These are phyloP conservation scores for Sterna hirundo DNA, from an alignment of 2,113 vertebrate species.

Conservation along the genomic window DNA sequence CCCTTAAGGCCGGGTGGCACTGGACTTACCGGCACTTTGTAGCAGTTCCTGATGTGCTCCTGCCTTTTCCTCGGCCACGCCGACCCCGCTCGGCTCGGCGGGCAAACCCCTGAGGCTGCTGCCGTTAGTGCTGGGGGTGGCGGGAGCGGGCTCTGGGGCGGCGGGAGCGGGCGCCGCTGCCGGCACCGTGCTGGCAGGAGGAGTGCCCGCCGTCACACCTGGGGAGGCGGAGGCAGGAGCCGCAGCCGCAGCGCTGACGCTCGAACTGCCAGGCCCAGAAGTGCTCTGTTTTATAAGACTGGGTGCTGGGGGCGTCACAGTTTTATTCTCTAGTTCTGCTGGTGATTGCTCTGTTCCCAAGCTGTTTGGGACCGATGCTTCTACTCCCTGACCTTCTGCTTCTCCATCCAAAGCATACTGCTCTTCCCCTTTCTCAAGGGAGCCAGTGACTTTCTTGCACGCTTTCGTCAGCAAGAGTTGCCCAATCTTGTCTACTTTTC, in stretches of 20 bases:
- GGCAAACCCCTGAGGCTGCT: slow-evolving; percentile 30
- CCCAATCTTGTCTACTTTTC: slow-evolving; percentile 81
- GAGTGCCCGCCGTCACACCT: slow-evolving; percentile 41
- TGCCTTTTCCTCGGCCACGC: slow-evolving; percentile 63
- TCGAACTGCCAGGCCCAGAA: slow-evolving; percentile 24
- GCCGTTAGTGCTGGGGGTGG: slow-evolving; percentile 47
- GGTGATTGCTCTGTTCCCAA: slow-evolving; percentile 69
- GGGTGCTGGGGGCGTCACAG: slow-evolving; percentile 48
- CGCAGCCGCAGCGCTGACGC: neutral
- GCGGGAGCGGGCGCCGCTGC: slow-evolving; percentile 34
- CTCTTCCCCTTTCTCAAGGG: slow-evolving; percentile 79
- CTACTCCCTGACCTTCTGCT: slow-evolving; percentile 68
- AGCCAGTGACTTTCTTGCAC: slow-evolving; percentile 75
- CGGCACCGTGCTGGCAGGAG: slow-evolving; percentile 16
- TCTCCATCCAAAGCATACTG: slow-evolving; percentile 75
- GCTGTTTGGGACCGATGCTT: slow-evolving; percentile 41
- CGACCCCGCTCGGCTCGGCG: slow-evolving; percentile 36
- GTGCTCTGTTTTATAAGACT: slow-evolving; percentile 69
- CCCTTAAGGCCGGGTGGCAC: accelerated
- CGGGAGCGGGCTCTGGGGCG: slow-evolving; percentile 49
- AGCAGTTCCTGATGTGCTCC: slow-evolving; percentile 65
- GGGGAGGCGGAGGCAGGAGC: slow-evolving; percentile 55
- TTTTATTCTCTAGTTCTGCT: slow-evolving; percentile 70
- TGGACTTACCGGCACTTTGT: slow-evolving; percentile 73
- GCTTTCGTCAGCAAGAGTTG: slow-evolving; percentile 80